Evolutionary conservation across 1,140 invertebrate genomes (phyloP).

Genomic region (Tetragnatha versicolor): DNA sequence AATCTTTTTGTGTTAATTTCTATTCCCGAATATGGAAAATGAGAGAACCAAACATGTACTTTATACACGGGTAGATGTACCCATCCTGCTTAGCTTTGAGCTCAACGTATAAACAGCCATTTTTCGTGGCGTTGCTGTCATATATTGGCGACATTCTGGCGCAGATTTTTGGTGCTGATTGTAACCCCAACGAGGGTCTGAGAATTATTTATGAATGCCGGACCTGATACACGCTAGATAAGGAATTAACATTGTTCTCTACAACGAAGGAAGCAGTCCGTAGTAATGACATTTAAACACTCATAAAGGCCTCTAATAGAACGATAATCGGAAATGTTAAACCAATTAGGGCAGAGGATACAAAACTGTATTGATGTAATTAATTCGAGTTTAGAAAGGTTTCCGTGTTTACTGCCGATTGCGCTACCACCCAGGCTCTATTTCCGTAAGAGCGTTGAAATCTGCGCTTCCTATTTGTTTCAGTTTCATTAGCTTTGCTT

Average conservation of each 20-base stretch:
- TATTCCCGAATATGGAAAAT: neutral
- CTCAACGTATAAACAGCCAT: slow-evolving; percentile 45
- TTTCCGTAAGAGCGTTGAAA: too few relatives aligned
- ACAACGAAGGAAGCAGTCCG: too few relatives aligned
- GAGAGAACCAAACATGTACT: neutral
- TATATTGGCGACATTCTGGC: slow-evolving; percentile 40
- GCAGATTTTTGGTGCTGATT: neutral
- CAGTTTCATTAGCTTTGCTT: too few relatives aligned
- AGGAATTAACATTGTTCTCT: slow-evolving; percentile 3
- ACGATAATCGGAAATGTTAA: slow-evolving; percentile 46
- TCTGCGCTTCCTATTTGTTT: too few relatives aligned
- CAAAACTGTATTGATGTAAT: slow-evolving; percentile 15
- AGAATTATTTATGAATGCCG: slow-evolving; percentile 27
- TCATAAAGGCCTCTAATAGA: slow-evolving; percentile 36
- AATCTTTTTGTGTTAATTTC: neutral
- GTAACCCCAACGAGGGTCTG: neutral
- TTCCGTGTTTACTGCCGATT: too few relatives aligned
- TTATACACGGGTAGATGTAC: slow-evolving; percentile 25
- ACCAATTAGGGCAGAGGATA: slow-evolving; percentile 21
- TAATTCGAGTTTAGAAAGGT: too few relatives aligned
- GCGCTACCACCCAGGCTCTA: too few relatives aligned
- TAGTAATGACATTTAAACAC: slow-evolving; percentile 28
- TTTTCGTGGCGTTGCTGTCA: slow-evolving; percentile 48
- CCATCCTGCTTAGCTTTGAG: slow-evolving; percentile 29
- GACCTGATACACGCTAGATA: neutral